Conservation (phyloP, 2,113 vertebrate genomes). For the Vidua macroura region DNA sequence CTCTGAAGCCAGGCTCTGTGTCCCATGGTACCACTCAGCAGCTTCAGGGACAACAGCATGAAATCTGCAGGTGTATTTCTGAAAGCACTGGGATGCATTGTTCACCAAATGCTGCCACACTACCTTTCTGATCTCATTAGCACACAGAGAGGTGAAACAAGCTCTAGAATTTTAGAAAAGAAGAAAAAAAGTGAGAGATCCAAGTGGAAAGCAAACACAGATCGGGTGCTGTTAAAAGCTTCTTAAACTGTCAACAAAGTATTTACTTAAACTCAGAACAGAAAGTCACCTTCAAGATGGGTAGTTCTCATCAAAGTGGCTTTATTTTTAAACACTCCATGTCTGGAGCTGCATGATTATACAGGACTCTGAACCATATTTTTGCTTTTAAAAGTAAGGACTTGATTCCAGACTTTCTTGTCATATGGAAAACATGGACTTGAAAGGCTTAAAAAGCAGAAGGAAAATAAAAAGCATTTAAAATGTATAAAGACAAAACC, state of each 20-base stretch:
- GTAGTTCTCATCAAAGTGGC: neutral
- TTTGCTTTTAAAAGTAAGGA: slow-evolving; percentile 24
- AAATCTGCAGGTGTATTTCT: neutral
- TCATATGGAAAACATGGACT: neutral
- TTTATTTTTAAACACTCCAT: neutral
- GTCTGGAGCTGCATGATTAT: neutral
- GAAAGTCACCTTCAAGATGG: neutral
- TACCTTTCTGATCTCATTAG: neutral
- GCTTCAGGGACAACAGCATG: neutral
- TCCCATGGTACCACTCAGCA: neutral
- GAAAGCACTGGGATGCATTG: neutral
- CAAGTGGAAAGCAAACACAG: slow-evolving; percentile 1
- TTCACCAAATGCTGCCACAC: neutral
- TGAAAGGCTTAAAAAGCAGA: slow-evolving; percentile 7
- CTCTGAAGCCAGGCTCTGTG: neutral
- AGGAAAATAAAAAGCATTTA: slow-evolving; percentile 16
- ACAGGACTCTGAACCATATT: neutral
- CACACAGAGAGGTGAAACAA: neutral
- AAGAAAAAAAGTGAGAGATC: neutral
- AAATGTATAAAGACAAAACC: neutral
- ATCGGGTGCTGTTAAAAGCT: neutral
- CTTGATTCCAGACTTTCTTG: slow-evolving; percentile 16
- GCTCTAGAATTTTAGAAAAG: neutral
- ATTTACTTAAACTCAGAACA: slow-evolving; percentile 12
- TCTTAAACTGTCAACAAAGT: slow-evolving; percentile 4